Base-by-base conservation (phyloP, 2,113 vertebrate genomes). In the Strix aluco region DNA sequence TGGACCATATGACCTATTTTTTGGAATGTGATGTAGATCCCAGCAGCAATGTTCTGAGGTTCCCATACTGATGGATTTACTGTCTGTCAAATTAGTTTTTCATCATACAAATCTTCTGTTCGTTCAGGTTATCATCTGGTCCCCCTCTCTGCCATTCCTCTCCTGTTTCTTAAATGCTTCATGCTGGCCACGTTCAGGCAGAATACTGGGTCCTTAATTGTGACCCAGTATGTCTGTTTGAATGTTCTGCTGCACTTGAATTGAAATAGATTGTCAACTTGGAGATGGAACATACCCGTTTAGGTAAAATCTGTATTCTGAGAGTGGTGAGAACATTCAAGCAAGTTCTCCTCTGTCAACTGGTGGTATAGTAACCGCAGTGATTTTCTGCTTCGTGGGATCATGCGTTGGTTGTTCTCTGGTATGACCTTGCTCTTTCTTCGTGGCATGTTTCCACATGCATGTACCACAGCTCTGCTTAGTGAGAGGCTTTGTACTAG, bases 121-220 rank as follows among this genome's bases (percentile, higher is more conserved):
- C 6, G 7, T 40, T 65, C 30, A n/a, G 34, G 30, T 85, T 74
- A 26, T 57, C 26, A 29, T 30, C 21, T 86, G 36, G n/a, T 83
- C 44, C 7, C 8, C 11, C 5, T 51, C 4, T 71, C 40, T 52
- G 32, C 66, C 15, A 16, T 44, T 90, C 36, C 34, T 72, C 4
- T 51, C 10, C 18, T 49, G 8, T 65, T 86, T 69, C 51, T 69
- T 61, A 70, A 66, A 29, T 58, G n/a, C 26, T 46, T 75, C 21
- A 19, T 6, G 1, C 22, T 70, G 67, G 36, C 75, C 2, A 0
- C 1, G 0, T 74, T 94, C n/a, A 71, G 77, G 15, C 47, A 51
- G 38, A 62, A 5, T 51, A 36, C 44, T 51, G 65, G 34, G 23
- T 81, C 49, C 32, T 62, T 59, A 27, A 14, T 46, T 67, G 26